These are phyloP conservation scores for Agrotis segetum DNA, from an alignment of 2,888 invertebrate species.

Conservation along the genomic window DNA sequence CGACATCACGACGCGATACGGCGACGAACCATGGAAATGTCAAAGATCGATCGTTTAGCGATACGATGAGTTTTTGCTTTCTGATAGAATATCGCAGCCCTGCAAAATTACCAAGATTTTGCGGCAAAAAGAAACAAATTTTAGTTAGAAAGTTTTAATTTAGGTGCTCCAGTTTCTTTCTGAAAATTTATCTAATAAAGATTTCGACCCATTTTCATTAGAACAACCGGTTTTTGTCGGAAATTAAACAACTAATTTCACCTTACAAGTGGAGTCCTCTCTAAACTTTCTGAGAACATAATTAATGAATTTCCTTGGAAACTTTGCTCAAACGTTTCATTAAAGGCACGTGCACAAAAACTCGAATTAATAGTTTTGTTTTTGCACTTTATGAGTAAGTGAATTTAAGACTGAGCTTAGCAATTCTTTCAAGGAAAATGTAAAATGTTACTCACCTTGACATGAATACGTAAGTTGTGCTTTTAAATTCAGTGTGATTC, in stretches of 20 bases:
- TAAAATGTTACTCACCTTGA: constrained; percentile 31
- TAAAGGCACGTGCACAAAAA: constrained; percentile 55
- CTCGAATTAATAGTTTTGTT: constrained; percentile 50
- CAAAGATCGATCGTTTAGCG: constrained; percentile 65
- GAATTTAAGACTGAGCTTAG: constrained; percentile 28
- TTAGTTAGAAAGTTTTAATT: constrained; percentile 19
- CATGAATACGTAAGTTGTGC: constrained; percentile 22
- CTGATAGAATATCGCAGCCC: constrained; percentile 17
- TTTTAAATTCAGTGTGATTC: background rate
- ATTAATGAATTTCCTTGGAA: constrained; percentile 65
- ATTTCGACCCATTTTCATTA: constrained; percentile 29
- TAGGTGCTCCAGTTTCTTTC: constrained; percentile 2
- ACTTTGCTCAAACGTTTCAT: constrained; percentile 58
- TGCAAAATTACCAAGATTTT: constrained; percentile 8
- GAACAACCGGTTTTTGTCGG: constrained; percentile 34
- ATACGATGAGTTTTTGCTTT: constrained; percentile 52
- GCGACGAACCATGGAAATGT: constrained; percentile 69
- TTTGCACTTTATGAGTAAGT: constrained; percentile 34
- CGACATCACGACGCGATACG: constrained; percentile 77
- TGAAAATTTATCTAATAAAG: constrained; percentile 26
- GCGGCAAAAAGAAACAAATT: constrained; percentile 6
- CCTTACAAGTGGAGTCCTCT: constrained; percentile 48
- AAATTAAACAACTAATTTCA: constrained; percentile 56
- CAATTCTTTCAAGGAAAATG: constrained; percentile 37
- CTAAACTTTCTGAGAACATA: constrained; percentile 57